Base-by-base conservation (phyloP, 2,888 invertebrate species). In the Megastigmus dorsalis region DNA sequence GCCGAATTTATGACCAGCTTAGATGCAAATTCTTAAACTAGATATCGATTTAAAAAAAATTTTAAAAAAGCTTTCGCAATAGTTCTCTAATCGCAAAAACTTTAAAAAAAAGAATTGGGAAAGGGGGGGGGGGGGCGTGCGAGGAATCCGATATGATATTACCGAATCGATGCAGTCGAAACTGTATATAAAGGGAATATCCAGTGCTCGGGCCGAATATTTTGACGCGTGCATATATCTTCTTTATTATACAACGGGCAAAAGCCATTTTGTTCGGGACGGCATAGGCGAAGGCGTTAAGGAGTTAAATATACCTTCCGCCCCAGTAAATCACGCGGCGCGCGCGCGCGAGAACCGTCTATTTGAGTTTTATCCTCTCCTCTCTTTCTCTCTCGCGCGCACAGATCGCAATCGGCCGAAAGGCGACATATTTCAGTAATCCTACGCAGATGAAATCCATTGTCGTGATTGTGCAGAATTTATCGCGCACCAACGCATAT, bases 381-480 rank as follows among this genome's bases (percentile, higher is more conserved):
- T 18, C 45, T 41, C 41, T n/a, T 18, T 45, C 45, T 45, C 18
- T 23, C n/a, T 26, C 5, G 10, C 26, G 2, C 33, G n/a, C n/a
- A n/a, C n/a, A n/a, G n/a, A n/a, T n/a, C n/a, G n/a, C n/a, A n/a
- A n/a, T n/a, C n/a, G n/a, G n/a, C n/a, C 23, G 23, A 9, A 13
- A 60, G 18, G 10, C 45, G 38, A 36, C 65, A n/a, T 7, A 45
- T 41, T 33, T 20, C 6, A 3, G 28, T 18, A 28, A 66, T 54
- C 66, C 54, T 41, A 38, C 38, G 52, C 50, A 10, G n/a, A 52
- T 13, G 45, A 48, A 62, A 62, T 45, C 60, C 60, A 45, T 60
- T 18, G 43, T 30, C 60, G 45, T 60, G 60, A 60, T 60, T 60
- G 60, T 30, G 45, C 60, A 1, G 45, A 60, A 60, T 60, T 60